These are phyloP conservation scores for Odontomyia ornata DNA, from an alignment of 2,888 invertebrate species.

Conservation along the genomic window DNA sequence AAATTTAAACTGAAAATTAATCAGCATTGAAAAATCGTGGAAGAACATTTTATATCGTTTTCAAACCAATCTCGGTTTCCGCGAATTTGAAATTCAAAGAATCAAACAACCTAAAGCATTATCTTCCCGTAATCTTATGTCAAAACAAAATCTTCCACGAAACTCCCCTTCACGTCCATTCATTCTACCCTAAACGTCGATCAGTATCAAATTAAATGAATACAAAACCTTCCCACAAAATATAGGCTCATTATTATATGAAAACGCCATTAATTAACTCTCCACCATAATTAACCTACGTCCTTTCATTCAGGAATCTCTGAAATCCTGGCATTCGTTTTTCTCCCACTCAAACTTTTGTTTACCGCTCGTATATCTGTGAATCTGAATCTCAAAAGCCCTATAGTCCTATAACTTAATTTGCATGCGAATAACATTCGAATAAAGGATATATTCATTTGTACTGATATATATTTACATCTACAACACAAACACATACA, in stretches of 20 bases:
- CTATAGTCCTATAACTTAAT: conserved; percentile 28
- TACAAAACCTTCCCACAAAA: conserved; percentile 2
- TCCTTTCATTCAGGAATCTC: neutral
- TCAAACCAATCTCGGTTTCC: no score
- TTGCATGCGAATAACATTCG: conserved; percentile 29
- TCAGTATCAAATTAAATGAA: conserved; percentile 20
- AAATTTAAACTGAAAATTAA: no score
- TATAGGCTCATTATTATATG: conserved; percentile 22
- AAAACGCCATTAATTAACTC: conserved; percentile 40
- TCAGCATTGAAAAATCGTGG: no score
- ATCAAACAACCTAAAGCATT: no score
- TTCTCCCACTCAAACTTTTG: conserved; percentile 24
- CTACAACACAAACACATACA: neutral
- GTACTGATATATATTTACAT: neutral
- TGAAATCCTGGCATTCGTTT: neutral
- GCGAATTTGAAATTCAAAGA: no score
- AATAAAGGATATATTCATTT: conserved; percentile 3
- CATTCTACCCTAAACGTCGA: conserved; percentile 5
- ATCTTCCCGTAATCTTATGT: no score
- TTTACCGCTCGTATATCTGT: neutral
- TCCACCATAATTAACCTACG: conserved; percentile 37
- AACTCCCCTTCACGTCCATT: no score
- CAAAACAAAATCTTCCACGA: no score
- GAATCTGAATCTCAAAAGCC: conserved; percentile 32
- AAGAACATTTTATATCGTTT: no score